Evolutionary conservation across 2,113 vertebrate species (phyloP).

Genomic region (Xenopus borealis): DNA sequence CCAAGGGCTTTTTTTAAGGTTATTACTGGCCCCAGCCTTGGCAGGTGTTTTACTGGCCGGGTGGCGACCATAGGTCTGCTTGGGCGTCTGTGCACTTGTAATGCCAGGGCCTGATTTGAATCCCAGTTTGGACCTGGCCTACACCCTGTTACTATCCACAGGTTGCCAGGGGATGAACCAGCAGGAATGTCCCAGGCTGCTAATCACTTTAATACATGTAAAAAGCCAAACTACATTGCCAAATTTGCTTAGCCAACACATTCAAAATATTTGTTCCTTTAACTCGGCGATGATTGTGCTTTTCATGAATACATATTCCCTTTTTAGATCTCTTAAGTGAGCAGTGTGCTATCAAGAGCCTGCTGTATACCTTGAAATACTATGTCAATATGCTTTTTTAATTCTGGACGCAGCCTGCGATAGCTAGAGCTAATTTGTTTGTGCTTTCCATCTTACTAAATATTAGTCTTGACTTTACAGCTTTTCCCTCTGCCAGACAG

Average conservation of each 20-base stretch:
- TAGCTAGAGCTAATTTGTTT: slow-evolving; percentile 65
- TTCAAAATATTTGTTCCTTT: slow-evolving; percentile 29
- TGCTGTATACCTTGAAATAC: slow-evolving; percentile 54
- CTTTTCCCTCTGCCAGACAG: slow-evolving; percentile 62
- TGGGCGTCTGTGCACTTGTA: no score
- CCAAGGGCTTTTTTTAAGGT: no score
- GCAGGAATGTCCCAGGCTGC: no score
- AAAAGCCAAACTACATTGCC: no score
- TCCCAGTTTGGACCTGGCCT: no score
- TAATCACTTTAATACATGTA: no score
- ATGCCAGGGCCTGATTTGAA: no score
- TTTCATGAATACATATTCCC: slow-evolving; percentile 30
- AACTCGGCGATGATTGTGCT: slow-evolving; percentile 22
- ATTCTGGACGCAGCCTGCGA: slow-evolving; percentile 54
- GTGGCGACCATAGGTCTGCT: no score
- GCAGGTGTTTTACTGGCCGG: no score
- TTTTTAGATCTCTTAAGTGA: slow-evolving; percentile 52
- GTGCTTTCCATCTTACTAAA: slow-evolving; percentile 66
- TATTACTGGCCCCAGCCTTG: no score
- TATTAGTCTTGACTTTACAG: slow-evolving; percentile 64
- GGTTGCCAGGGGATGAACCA: no score
- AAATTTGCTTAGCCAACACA: slow-evolving; percentile 33
- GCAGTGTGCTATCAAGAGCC: slow-evolving; percentile 57
- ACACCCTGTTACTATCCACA: no score
- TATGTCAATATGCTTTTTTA: slow-evolving; percentile 57